Evolutionary conservation across 2,888 invertebrate species (phyloP).

Genomic region (Cantharis rustica): DNA sequence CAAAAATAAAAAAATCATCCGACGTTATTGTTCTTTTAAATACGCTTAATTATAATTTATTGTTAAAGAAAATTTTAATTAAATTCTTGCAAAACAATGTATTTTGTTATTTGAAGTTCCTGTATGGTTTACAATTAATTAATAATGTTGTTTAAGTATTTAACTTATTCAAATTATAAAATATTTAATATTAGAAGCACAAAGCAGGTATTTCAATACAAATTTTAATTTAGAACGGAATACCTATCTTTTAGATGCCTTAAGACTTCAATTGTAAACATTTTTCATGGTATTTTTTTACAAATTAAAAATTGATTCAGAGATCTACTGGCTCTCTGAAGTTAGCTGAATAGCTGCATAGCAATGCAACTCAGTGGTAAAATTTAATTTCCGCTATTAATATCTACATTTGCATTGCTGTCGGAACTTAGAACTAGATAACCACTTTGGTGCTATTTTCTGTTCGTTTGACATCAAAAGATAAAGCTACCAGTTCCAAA

Average conservation of each 20-base stretch:
- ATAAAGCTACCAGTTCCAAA: not conserved
- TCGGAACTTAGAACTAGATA: not conserved
- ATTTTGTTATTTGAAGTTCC: not conserved
- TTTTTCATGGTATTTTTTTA: too few species aligned
- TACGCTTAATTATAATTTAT: not conserved
- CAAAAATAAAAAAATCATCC: not conserved
- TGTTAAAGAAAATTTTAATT: not conserved
- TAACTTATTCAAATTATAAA: not conserved
- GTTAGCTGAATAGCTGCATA: not conserved
- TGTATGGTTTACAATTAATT: not conserved
- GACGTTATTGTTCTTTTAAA: not conserved
- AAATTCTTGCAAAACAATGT: not conserved
- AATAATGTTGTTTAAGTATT: not conserved
- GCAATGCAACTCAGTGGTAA: not conserved
- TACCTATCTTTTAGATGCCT: not conserved
- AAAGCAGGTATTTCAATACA: not conserved
- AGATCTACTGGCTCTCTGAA: too few species aligned
- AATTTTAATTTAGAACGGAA: not conserved
- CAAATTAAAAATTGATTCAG: not conserved
- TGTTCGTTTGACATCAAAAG: not conserved
- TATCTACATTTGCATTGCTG: not conserved
- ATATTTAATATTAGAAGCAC: not conserved
- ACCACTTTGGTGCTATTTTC: not conserved
- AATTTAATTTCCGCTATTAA: not conserved
- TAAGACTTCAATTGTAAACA: not conserved